A percentile compares a stretch with the other conserved stretches of the same genome.
Conservation (phyloP, 2,888 invertebrate genomes). For the Aspidiotus destructor region DNA sequence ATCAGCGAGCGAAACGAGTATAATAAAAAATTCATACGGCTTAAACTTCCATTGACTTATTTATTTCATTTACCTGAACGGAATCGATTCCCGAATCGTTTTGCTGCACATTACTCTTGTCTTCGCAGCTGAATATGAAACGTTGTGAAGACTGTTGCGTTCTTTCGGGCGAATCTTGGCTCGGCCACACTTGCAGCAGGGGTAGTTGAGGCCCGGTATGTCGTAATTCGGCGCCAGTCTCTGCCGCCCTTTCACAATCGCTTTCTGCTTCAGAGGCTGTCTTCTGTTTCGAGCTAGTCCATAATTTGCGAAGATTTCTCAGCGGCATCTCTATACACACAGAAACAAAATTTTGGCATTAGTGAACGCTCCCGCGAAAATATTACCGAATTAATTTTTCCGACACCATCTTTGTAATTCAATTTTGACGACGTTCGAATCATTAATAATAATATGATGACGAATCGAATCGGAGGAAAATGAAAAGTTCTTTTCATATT, state of each 20-base stretch:
- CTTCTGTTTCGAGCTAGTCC: conserved; percentile 28
- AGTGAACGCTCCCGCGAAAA: no score
- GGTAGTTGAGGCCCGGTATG: conserved; percentile 39
- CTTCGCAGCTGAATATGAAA: conserved; percentile 54
- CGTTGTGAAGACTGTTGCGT: conserved; percentile 54
- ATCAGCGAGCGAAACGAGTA: no score
- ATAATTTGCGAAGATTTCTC: conserved; percentile 31
- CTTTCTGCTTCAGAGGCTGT: conserved; percentile 15
- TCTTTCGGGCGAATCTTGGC: conserved; percentile 58
- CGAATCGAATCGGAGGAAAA: no score
- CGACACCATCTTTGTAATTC: no score
- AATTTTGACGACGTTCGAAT: no score
- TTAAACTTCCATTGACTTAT: no score
- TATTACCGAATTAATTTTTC: no score
- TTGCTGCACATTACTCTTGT: conserved; percentile 36
- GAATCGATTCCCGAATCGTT: conserved; percentile 63
- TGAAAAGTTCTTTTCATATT: no score
- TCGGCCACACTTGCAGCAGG: conserved; percentile 57
- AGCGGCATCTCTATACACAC: conserved; percentile 23
- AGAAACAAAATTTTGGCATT: no score
- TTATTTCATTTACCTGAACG: conserved; percentile 48
- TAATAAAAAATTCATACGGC: no score
- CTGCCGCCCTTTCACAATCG: conserved; percentile 18
- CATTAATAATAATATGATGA: no score
- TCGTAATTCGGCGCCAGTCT: conserved; percentile 8